phyloP scores from a whole-genome alignment of 35 echinoderm and acorn worm species.

The Strongylocentrotus purpuratus region DNA sequence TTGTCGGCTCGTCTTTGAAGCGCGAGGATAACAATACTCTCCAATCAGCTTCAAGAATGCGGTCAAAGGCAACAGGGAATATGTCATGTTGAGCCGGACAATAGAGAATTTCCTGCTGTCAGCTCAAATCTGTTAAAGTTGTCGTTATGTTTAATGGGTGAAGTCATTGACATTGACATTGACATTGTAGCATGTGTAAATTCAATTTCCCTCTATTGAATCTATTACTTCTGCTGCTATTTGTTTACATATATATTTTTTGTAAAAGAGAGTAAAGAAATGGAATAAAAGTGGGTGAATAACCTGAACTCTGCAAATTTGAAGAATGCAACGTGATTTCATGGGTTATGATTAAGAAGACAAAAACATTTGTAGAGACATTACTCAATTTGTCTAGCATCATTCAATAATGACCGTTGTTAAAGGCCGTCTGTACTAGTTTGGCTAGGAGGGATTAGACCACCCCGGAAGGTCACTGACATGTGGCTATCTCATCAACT shows the following conservation, averaged over 20 bases:
- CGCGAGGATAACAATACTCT: background rate
- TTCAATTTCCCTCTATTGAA: too few species aligned
- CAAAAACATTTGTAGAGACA: too few species aligned
- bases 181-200: too few species aligned
- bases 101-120: background rate
- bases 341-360: too few species aligned
- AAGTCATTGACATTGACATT: background rate
- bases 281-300: background rate
- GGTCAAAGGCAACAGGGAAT: background rate
- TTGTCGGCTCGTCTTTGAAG: background rate
- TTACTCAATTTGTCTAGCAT: too few species aligned
- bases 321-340: too few species aligned
- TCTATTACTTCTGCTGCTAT: background rate
- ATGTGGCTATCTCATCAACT: too few species aligned
- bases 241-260: background rate
- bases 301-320: too few species aligned
- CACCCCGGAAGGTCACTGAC: too few species aligned
- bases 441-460: too few species aligned
- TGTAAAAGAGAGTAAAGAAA: background rate
- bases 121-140: background rate
- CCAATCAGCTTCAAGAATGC: background rate
- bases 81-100: background rate
- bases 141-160: background rate
- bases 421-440: too few species aligned
- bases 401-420: too few species aligned